Conservation (phyloP, 1,140 invertebrate genomes). For the Palaemon carinicauda region DNA sequence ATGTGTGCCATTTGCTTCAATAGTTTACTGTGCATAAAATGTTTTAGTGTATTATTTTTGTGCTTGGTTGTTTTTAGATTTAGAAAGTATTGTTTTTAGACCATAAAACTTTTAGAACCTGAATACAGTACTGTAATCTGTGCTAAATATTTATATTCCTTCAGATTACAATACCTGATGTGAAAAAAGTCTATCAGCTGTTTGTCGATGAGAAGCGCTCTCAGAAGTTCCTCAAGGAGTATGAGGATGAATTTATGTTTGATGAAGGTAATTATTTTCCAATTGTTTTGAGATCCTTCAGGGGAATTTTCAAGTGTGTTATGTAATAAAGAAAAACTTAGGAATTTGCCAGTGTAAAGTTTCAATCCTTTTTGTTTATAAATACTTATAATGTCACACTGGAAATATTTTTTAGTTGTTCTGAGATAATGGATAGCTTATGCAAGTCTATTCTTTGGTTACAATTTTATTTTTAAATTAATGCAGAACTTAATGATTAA, state of each 20-base stretch:
- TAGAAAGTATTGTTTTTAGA: too few species aligned
- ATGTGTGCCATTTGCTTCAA: background rate
- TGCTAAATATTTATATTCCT: conserved; percentile 17
- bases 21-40: too few species aligned
- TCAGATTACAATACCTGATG: conserved; percentile 84
- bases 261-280: conserved; percentile 65
- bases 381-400: too few species aligned
- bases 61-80: background rate
- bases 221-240: conserved; percentile 92
- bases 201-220: conserved; percentile 95
- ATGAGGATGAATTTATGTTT: conserved; percentile 96
- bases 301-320: too few species aligned
- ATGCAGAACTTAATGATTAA: too few species aligned
- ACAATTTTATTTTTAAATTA: too few species aligned
- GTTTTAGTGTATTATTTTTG: background rate
- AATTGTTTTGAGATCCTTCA: too few species aligned
- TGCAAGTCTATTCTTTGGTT: too few species aligned
- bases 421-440: too few species aligned
- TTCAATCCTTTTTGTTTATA: background rate
- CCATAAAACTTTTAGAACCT: too few species aligned
- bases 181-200: conserved; percentile 92
- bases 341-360: background rate
- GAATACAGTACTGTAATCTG: background rate
- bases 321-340: background rate
- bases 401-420: too few species aligned